Evolutionary conservation across 2,888 invertebrate species (phyloP), one percentile per base, ranked within the genome.

Genomic region (Balanococcus diminutus): DNA sequence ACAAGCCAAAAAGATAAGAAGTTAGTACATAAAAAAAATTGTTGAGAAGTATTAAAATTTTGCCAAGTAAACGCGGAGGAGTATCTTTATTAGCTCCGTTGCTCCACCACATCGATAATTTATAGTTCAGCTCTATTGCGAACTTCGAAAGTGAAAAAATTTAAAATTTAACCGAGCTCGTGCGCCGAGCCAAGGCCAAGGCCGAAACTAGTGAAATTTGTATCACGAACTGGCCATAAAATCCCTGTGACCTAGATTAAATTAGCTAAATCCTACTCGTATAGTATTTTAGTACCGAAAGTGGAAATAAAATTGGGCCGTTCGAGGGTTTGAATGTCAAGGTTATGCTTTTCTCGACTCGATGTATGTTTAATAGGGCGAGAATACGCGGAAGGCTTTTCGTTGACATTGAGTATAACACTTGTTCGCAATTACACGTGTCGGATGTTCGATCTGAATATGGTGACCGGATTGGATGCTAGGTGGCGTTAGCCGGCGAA

Each of bases 401-500:
- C 83, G 39, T 39, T 67, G 85, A 85, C 85, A 85, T 85, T 85
- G 85, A 79, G 42, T 79, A 51, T 79, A 85, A 85, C 85, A 85
- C 85, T 85, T 85, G 85, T 85, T 85, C 85, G 79, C 79, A 75
- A 42, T 85, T 85, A 75, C 85, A 85, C 85, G 85, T 85, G 85
- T 79, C 79, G 85, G 22, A 25, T 42, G 31, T 75, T 85, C 75
- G 85, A 84, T 84, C 84, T 67, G 46, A 19, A 9, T 22, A 14
- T 79, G 36, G 75, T 79, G 31, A 36, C 0, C 9, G 31, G 9
- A 79, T 19, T 2, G 2, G 36, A 14, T 36, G 75, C 31, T 79
- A 79, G 75, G 75, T 79, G 22, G 75, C 75, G 75, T 79, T 32
- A 79, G 32, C 32, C 19, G 32, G 11, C 75, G 22, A 16, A 8